Evolutionary conservation across 2,113 vertebrate species (phyloP), one percentile per base, ranked within the genome.

Genomic region (Dolichallabes microphthalmus): DNA sequence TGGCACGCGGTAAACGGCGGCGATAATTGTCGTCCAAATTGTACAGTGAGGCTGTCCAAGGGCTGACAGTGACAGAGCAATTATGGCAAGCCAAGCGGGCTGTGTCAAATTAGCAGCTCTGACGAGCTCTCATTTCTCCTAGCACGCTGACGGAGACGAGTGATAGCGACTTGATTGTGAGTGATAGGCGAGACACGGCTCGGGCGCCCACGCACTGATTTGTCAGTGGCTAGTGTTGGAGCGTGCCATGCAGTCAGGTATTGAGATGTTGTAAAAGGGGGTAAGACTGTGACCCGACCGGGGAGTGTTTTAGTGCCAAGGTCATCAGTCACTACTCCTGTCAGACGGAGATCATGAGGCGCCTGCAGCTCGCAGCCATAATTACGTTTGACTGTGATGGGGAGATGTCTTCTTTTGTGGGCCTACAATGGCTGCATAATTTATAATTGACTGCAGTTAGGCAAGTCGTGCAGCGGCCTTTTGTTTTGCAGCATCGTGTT

Each of bases 1-100:
- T 97, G 97, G 97, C 96, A 94, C 96, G 95, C 95, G 95, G 97
- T 98, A 99, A 99, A 98, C 97, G 97, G 96, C 95, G 95, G 80
- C 95, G 79, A 96, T 99, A 99, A 99, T 99, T 98, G 98, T 97
- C 86, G 96, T 98, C 97, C 96, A 98, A 95, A 98, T 98, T 98
- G 96, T 97, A 96, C 93, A 83, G 96, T 94, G 94, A 95, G 91
- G 91, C 93, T 91, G 86, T 92, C 93, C 91, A 91, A 93, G 90
- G 91, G 91, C 96, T 97, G 98, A 98, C 98, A 98, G 98, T 99
- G 97, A 99, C 97, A 97, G 98, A 99, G 98, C 98, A 99, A 99
- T 99, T 98, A 99, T 97, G 97, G 96, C 95, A 96, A 97, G 96
- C 96, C 96, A 98, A 98, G 97, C 96, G 96, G 97, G 96, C 97